Evolutionary conservation across 37 sponge, comb jelly and placozoan genomes (phyloP).

Genomic region (Beroe forskalii): DNA sequence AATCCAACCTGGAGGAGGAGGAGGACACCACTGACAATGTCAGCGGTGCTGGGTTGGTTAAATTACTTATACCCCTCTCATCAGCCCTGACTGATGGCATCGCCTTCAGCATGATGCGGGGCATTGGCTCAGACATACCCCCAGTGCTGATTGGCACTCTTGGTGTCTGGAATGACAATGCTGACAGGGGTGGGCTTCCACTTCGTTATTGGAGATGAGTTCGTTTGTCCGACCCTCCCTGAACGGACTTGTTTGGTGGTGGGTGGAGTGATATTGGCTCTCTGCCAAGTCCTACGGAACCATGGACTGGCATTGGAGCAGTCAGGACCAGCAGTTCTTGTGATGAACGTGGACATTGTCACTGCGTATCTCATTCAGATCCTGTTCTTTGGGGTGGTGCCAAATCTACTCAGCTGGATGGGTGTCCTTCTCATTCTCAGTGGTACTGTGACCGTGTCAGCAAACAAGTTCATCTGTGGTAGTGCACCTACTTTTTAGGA

Average conservation of each 20-base stretch:
- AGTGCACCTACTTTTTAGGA: too few relatives aligned
- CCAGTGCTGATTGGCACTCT: not conserved
- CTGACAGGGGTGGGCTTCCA: not conserved
- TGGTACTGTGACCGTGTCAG: not conserved
- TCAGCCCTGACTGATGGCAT: not conserved
- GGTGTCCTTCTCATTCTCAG: not conserved
- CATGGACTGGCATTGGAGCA: slow-evolving; percentile 6
- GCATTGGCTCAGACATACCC: not conserved
- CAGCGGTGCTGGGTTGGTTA: too few relatives aligned
- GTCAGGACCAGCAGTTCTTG: slow-evolving; percentile 18
- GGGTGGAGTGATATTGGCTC: too few relatives aligned
- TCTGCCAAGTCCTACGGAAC: slow-evolving; percentile 1
- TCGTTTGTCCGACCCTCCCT: not conserved
- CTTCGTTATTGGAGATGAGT: not conserved
- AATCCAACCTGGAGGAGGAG: not conserved
- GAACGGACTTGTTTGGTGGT: too few relatives aligned
- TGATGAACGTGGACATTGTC: not conserved
- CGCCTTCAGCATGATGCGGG: slow-evolving; percentile 3
- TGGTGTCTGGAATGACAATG: not conserved
- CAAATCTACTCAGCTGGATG: not conserved
- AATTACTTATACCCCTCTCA: not conserved
- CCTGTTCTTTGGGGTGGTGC: not conserved
- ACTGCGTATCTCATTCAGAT: not conserved
- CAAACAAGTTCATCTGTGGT: not conserved
- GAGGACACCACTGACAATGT: not conserved